phyloP scores from a whole-genome alignment of 2,888 invertebrate species.

The Imbricaverruca yamaguchii region DNA sequence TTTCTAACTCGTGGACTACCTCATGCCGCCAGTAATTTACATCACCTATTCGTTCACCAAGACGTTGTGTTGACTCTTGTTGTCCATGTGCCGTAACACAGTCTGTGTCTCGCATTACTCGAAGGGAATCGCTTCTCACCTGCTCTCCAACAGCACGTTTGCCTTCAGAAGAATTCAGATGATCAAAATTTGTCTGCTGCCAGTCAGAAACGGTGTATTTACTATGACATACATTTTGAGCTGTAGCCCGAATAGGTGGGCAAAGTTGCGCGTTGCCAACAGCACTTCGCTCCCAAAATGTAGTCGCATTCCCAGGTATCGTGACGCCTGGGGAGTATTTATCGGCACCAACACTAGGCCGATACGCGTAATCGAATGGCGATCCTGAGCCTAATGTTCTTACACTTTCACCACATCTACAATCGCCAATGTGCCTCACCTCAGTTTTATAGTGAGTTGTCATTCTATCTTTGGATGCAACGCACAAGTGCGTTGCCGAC shows the following conservation, averaged over 20 bases:
- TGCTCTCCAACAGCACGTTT: background rate
- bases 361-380: background rate
- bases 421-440: constrained; percentile 7
- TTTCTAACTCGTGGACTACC: constrained; percentile 47
- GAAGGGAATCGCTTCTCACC: background rate
- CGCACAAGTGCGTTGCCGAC: no score
- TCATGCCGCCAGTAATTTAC: constrained; percentile 91
- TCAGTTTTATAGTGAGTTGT: background rate
- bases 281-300: constrained; percentile 8
- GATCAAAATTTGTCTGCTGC: constrained; percentile 5
- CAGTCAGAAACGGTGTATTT: background rate
- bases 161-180: background rate
- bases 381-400: background rate
- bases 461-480: background rate
- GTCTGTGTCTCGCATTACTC: constrained; percentile 1
- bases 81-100: constrained; percentile 43
- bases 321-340: constrained; percentile 5
- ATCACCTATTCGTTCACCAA: constrained; percentile 86
- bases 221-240: background rate
- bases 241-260: background rate
- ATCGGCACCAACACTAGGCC: background rate
- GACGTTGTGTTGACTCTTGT: constrained; percentile 72
- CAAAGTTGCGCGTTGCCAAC: background rate
- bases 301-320: background rate
- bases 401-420: constrained; percentile 5